These are phyloP conservation scores for Phaedon cochleariae DNA, from an alignment of 2,888 invertebrate genomes.

Conservation along the genomic window DNA sequence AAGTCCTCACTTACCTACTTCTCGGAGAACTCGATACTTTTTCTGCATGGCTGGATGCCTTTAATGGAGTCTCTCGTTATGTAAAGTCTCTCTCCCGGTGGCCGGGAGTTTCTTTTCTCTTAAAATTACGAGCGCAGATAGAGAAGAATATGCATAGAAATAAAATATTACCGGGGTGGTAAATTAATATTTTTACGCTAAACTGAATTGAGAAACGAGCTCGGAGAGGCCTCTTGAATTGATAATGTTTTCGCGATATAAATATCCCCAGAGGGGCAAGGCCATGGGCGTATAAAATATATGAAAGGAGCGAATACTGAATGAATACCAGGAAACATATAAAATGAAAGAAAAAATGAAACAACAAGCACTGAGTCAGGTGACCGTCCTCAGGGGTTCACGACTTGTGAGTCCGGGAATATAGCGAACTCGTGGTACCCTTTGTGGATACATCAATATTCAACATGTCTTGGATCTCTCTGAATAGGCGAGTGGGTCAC, in stretches of 20 bases:
- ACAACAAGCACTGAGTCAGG: too few species aligned
- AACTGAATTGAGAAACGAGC: slow-evolving; percentile 40
- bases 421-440: too few species aligned
- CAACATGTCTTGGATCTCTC: too few species aligned
- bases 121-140: slow-evolving; percentile 37
- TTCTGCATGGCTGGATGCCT: slow-evolving; percentile 59
- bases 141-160: slow-evolving; percentile 39
- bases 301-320: too few species aligned
- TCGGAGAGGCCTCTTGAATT: background rate
- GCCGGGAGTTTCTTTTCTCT: slow-evolving; percentile 34
- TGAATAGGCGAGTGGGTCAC: too few species aligned
- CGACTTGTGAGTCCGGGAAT: too few species aligned
- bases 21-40: slow-evolving; percentile 60
- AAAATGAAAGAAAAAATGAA: too few species aligned
- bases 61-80: slow-evolving; percentile 60
- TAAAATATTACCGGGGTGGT: slow-evolving; percentile 46
- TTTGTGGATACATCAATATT: too few species aligned
- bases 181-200: slow-evolving; percentile 49
- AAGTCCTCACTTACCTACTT: slow-evolving; percentile 58
- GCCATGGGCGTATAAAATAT: too few species aligned
- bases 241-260: slow-evolving; percentile 25
- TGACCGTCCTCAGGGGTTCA: too few species aligned
- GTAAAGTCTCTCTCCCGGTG: slow-evolving; percentile 40
- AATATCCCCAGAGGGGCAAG: slow-evolving; percentile 10
- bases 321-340: too few species aligned